Base-by-base conservation (phyloP, 2,113 vertebrate species). In the Apodemus speciosus region DNA sequence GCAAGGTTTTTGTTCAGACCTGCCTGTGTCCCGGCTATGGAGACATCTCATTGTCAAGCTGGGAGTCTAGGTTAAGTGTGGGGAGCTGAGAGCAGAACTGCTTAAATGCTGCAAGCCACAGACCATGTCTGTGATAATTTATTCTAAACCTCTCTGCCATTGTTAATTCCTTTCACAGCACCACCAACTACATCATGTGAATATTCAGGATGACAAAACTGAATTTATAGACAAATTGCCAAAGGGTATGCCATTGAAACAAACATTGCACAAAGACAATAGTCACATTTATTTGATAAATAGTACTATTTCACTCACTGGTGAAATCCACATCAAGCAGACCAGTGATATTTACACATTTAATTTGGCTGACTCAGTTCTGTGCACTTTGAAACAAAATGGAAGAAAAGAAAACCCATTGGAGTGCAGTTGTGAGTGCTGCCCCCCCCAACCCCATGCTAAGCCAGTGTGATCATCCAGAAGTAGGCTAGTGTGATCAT, bases 141-240 rank as follows among this genome's bases (percentile, higher is more conserved):
- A 13, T 68, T 23, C 76, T 80, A 76, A 77, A 32, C 58, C 68
- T 73, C 27, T 16, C 27, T 43, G 51, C 13, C 38, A 40, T 20
- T 85, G 20, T 66, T 80, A 81, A 80, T 86, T 83, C 35, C 56
- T 62, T 89, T 91, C 38, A 76, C 84, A 66, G 38, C 69, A n/a
- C 23, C 60, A 79, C 46, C 30, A 77, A 60, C 49, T 79, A 56
- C 25, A 2, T 56, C 92, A 85, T 88, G 27, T 86, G 35, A 90
- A 86, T 16, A 91, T 86, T 38, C 38, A 81, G 6, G 21, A 94
- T 32, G 73, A 16, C 46, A 77, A 88, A 93, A 92, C 3, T 73
- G 15, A 85, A 81, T n/a, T 90, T 80, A 88, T 27, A 88, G n/a
- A 58, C 53, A 72, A 30, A 77, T 88, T 56, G 85, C n/a, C 49